Conservation (phyloP, 2,113 vertebrate genomes). For the Chionomys nivalis region DNA sequence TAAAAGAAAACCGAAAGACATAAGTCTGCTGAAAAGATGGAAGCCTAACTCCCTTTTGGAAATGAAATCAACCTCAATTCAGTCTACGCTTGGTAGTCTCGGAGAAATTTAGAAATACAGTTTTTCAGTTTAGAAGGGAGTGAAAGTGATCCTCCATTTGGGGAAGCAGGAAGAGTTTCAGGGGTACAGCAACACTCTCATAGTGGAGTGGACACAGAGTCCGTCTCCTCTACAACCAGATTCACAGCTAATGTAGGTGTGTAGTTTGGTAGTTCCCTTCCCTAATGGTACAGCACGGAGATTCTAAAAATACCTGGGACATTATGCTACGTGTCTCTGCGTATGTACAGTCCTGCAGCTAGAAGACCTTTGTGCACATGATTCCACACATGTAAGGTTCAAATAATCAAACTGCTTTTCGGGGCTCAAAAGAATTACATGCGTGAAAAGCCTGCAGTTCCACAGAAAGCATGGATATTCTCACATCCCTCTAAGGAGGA, state of each 20-base stretch:
- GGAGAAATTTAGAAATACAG: slow-evolving; percentile 15
- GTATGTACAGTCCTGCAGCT: background rate
- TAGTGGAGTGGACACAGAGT: background rate
- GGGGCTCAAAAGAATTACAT: background rate
- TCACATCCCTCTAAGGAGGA: background rate
- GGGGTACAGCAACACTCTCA: background rate
- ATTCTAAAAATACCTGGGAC: background rate
- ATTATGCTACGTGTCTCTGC: background rate
- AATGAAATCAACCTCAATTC: background rate
- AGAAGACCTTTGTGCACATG: background rate
- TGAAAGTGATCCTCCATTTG: background rate
- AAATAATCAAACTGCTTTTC: slow-evolving; percentile 28
- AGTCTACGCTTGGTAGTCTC: background rate
- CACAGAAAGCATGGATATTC: background rate
- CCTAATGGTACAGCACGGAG: background rate
- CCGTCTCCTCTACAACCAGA: background rate
- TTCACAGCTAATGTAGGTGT: background rate
- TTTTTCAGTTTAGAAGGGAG: background rate
- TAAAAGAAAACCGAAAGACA: slow-evolving; percentile 43
- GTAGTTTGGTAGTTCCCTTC: background rate
- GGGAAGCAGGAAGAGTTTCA: background rate
- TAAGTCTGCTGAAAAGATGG: background rate
- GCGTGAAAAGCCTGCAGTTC: background rate
- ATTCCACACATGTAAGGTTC: background rate
- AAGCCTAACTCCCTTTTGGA: slow-evolving; percentile 23